Percentiles rank a stretch among this genome's conserved stretches.
These are phyloP conservation scores for Caenorhabditis zanzibari DNA, from an alignment of 2,888 invertebrate genomes.

Conservation along the genomic window DNA sequence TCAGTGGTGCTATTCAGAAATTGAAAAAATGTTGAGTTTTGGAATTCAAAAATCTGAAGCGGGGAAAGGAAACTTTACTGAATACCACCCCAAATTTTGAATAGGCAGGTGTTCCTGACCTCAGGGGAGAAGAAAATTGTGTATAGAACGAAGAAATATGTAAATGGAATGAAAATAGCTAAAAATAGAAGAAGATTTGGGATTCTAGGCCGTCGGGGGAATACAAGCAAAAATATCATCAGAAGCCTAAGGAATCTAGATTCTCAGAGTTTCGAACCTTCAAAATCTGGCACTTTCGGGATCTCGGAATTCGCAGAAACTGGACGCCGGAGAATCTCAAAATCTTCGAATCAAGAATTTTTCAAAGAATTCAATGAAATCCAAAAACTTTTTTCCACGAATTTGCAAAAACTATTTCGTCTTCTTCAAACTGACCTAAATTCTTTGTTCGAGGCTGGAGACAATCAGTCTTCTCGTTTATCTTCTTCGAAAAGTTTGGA, in stretches of 20 bases:
- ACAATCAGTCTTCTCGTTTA: conserved; percentile 21
- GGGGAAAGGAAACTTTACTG: not conserved
- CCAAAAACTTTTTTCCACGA: not conserved
- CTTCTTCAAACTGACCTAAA: conserved; percentile 57
- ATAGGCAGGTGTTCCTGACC: conserved; percentile 52
- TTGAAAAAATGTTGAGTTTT: not conserved
- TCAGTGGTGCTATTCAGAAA: conserved; percentile 2
- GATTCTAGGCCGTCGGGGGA: too few species aligned
- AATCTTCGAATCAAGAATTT: not conserved
- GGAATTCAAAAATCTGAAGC: conserved; percentile 1
- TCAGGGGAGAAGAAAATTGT: not conserved
- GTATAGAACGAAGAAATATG: too few species aligned
- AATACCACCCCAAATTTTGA: conserved; percentile 40
- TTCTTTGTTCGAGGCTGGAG: conserved; percentile 36
- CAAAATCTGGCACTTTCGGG: not conserved
- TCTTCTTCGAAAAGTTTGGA: conserved; percentile 40
- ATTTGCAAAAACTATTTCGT: conserved; percentile 38
- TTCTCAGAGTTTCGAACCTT: not conserved
- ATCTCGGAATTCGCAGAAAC: not conserved
- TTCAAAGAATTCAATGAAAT: not conserved
- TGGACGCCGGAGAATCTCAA: not conserved
- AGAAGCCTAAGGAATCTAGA: too few species aligned
- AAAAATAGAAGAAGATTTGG: not conserved
- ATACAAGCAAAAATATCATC: too few species aligned
- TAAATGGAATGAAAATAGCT: not conserved